Percentiles rank a stretch among this genome's conserved stretches.
Evolutionary conservation across 2,888 invertebrate species (phyloP).

Genomic region (Dascillus cervinus): DNA sequence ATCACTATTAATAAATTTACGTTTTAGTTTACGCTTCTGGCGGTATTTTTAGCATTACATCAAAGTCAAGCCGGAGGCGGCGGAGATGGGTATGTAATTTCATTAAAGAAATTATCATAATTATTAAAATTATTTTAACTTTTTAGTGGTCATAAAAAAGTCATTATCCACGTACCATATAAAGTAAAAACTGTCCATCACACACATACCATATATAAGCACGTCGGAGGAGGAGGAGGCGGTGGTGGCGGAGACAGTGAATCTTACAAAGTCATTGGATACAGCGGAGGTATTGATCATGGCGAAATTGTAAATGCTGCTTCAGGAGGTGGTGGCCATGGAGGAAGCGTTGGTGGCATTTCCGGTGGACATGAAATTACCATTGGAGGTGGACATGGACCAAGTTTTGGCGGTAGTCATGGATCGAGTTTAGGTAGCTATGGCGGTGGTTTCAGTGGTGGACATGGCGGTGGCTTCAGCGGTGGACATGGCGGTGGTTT

Average conservation of each 20-base stretch:
- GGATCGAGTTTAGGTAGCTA: too few relatives aligned
- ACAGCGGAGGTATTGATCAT: slow-evolving; percentile 57
- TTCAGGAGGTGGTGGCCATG: slow-evolving; percentile 33
- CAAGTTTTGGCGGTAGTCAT: slow-evolving; percentile 37
- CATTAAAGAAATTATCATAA: slow-evolving; percentile 1
- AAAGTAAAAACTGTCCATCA: slow-evolving; percentile 71
- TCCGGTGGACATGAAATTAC: slow-evolving; percentile 28
- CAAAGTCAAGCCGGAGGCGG: slow-evolving; percentile 40
- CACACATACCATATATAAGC: slow-evolving; percentile 70
- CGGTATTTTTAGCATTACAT: slow-evolving; percentile 39
- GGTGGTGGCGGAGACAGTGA: slow-evolving; percentile 49
- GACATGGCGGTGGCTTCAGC: slow-evolving; percentile 31
- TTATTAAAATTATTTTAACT: background rate
- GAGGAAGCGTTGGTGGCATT: slow-evolving; percentile 16
- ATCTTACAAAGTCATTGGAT: slow-evolving; percentile 61
- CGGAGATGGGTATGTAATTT: slow-evolving; percentile 42
- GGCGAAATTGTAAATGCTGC: slow-evolving; percentile 37
- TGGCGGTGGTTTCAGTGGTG: slow-evolving; percentile 25
- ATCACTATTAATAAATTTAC: slow-evolving; percentile 6
- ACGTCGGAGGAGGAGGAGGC: slow-evolving; percentile 46
- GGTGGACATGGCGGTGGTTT: slow-evolving; percentile 40
- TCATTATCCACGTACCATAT: slow-evolving; percentile 71
- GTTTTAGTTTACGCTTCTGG: slow-evolving; percentile 34
- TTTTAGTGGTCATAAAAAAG: slow-evolving; percentile 52
- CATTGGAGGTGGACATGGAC: slow-evolving; percentile 24